Evolutionary conservation across 2,888 invertebrate species (phyloP).

Genomic region (Apotomis betuletana): DNA sequence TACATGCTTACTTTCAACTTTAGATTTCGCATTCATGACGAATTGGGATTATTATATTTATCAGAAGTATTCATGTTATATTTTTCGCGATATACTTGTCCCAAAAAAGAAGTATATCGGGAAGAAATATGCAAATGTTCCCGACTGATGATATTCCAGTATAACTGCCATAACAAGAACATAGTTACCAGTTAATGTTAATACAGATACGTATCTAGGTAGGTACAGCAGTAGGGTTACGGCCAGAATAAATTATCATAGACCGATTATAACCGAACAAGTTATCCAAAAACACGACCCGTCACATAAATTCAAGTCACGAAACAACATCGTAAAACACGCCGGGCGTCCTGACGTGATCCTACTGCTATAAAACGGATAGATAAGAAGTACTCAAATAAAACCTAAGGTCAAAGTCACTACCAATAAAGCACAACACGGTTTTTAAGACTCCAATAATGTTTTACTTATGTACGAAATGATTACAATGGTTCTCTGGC

Average conservation of each 20-base stretch:
- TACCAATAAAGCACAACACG: constrained; percentile 3
- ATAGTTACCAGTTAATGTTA: not conserved
- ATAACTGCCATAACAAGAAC: not conserved
- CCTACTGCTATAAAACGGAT: constrained; percentile 36
- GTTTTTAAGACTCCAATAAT: not conserved
- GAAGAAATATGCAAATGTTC: too few relatives aligned
- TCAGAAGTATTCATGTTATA: too few relatives aligned
- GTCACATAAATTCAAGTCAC: constrained; percentile 40
- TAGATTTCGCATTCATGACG: too few relatives aligned
- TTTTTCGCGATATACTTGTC: too few relatives aligned
- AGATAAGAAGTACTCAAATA: constrained; percentile 33
- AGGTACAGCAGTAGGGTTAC: constrained; percentile 2
- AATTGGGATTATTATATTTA: too few relatives aligned
- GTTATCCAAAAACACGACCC: constrained; percentile 35
- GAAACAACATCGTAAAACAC: constrained; percentile 35
- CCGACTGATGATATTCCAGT: too few relatives aligned
- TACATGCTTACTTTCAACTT: too few relatives aligned
- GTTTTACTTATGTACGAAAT: too few relatives aligned
- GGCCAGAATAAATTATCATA: constrained; percentile 34
- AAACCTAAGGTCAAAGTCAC: constrained; percentile 34
- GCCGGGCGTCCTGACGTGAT: constrained; percentile 30
- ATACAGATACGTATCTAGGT: constrained; percentile 12
- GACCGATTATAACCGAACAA: constrained; percentile 29
- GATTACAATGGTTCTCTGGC: too few relatives aligned
- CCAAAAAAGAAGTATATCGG: too few relatives aligned